Conservation (phyloP, 2,797 vertebrate species). For the Propithecus perrieri region DNA sequence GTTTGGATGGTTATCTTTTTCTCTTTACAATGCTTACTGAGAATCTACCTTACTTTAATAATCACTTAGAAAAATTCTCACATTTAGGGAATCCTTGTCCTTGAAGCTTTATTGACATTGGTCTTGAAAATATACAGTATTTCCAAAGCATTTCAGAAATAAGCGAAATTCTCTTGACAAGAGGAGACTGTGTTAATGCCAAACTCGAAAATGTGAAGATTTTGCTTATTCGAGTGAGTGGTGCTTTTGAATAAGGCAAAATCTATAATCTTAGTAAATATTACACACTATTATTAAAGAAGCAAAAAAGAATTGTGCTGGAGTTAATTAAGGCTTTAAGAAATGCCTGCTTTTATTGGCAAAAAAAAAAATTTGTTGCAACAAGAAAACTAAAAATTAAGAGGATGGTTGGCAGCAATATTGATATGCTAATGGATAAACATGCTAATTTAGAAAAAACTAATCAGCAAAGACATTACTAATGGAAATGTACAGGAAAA, state of each 20-base stretch:
- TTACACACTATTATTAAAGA: constrained; percentile 88
- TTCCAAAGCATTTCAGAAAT: constrained; percentile 59
- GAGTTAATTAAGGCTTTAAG: constrained; percentile 99
- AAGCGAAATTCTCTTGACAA: constrained; percentile 52
- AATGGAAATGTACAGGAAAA: constrained; percentile 91
- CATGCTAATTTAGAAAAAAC: constrained; percentile 90
- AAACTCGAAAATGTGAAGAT: constrained; percentile 77
- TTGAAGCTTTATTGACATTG: background rate
- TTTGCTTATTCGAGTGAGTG: constrained; percentile 82
- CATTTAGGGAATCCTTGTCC: background rate
- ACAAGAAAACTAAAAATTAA: constrained; percentile 95
- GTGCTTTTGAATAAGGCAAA: constrained; percentile 84
- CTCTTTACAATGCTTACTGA: background rate
- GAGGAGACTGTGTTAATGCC: constrained; percentile 60
- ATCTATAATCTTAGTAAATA: constrained; percentile 88
- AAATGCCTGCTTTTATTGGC: constrained; percentile 95
- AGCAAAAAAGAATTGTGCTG: constrained; percentile 89
- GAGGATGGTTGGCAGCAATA: constrained; percentile 95
- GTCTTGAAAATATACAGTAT: constrained; percentile 49
- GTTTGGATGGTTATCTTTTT: background rate
- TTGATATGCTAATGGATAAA: constrained; percentile 91
- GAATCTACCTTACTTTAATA: constrained; percentile 28
- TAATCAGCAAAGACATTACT: constrained; percentile 90
- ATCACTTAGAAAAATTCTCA: constrained; percentile 1
- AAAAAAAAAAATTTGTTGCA: constrained; percentile 92